Evolutionary conservation across 2,113 vertebrate species (phyloP).

Genomic region (Montifringilla adamsi): DNA sequence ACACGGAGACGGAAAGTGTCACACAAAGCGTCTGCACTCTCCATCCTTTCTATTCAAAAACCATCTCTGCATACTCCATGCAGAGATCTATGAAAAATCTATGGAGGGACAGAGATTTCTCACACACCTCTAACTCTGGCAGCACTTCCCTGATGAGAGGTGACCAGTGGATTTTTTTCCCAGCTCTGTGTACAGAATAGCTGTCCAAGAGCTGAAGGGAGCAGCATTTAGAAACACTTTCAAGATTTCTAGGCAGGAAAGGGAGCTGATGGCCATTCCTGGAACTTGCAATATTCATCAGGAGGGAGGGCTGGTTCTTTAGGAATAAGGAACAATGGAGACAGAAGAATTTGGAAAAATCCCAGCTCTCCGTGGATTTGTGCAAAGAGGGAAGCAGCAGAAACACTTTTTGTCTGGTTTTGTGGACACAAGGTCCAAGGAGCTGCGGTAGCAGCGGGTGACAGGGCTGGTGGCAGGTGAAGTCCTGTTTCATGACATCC

Average conservation of each 20-base stretch:
- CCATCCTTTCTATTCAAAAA: neutral
- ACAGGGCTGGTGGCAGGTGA: neutral
- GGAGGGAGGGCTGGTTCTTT: neutral
- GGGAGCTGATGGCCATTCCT: neutral
- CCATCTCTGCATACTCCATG: neutral
- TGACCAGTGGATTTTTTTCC: neutral
- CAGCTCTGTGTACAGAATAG: neutral
- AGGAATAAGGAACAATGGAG: neutral
- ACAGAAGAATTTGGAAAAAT: neutral
- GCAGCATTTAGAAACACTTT: neutral
- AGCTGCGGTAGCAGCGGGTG: neutral
- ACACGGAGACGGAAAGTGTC: neutral
- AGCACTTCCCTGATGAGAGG: neutral
- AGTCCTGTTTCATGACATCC: neutral
- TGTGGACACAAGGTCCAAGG: neutral
- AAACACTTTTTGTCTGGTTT: neutral
- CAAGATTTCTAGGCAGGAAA: neutral
- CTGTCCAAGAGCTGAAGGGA: neutral
- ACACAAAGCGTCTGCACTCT: neutral
- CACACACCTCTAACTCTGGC: neutral
- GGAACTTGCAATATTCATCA: fast-evolving
- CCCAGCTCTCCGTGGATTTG: neutral
- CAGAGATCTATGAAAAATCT: neutral
- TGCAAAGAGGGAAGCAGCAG: neutral
- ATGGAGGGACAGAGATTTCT: neutral